Base-by-base conservation (phyloP, 2,888 invertebrate genomes). In the Amblyjoppa proteus region DNA sequence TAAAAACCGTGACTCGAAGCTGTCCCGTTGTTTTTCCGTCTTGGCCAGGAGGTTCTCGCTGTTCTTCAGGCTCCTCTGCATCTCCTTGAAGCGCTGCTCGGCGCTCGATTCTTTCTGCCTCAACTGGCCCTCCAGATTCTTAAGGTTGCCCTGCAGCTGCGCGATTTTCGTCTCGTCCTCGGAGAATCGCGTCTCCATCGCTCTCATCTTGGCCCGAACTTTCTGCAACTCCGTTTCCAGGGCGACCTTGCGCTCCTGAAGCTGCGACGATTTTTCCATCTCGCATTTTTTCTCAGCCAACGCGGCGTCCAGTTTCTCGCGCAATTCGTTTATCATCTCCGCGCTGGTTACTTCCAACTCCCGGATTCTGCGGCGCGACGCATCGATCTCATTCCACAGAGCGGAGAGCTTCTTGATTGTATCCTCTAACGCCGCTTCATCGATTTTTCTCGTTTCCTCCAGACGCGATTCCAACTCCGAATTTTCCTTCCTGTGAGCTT, bases 1-100 rank as follows among this genome's bases (percentile, higher is more conserved):
- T 64, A 84, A 41, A 25, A 78, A 93, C 93, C 91, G 89, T 85
- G 90, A 75, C 75, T 93, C 91, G 25, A 91, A 88, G 71, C 79
- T 90, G 66, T 92, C 91, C 25, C 91, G 90, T 28, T 93, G 93
- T 74, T 89, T 91, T 77, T 93, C 93, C 58, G 91, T 81, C 70
- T 91, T 91, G 1, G 78, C 73, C 20, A 91, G 71, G 3, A 90
- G 84, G 3, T 56, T 84, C 20, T 93, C 92, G 66, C 88, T 89
- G 49, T 78, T 90, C 84, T 90, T 92, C 31, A 91, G 73, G 31
- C 87, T 83, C 74, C 89, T 92, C 68, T 90, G 89, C 88, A 91
- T 81, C 6, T 91, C 93, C 69, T 89, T 90, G 13, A 88, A 25
- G 7, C 83, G 87, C 25, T 83, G 82, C 16, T 93, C 91, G 56